Percentiles rank a stretch among this genome's conserved stretches.
phyloP scores from a whole-genome alignment of 2,113 vertebrate genomes.

The Embiotoca jacksoni region DNA sequence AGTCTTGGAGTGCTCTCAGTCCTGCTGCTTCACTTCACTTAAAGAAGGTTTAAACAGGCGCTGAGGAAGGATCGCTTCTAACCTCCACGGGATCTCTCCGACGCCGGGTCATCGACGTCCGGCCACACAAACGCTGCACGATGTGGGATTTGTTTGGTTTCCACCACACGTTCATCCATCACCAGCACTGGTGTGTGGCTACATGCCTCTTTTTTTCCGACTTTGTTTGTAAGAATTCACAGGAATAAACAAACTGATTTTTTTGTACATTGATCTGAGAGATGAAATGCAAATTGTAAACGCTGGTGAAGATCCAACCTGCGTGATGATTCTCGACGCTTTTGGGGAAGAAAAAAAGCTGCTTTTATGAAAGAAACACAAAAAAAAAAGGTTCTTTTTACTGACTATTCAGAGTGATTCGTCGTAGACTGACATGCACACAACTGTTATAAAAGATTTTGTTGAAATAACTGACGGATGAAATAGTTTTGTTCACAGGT shows the following conservation, averaged over 20 bases:
- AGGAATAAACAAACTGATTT: neutral
- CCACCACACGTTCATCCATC: constrained; percentile 20
- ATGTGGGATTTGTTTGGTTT: neutral
- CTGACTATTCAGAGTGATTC: constrained; percentile 28
- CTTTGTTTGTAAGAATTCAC: constrained; percentile 45
- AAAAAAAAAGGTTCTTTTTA: constrained; percentile 57
- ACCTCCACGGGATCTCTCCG: neutral
- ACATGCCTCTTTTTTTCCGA: constrained; percentile 37
- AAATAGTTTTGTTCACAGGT: constrained; percentile 37
- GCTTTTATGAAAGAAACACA: constrained; percentile 48
- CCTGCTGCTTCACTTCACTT: neutral
- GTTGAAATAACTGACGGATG: constrained; percentile 27
- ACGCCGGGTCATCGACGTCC: neutral
- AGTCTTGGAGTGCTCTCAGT: neutral
- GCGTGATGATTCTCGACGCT: constrained; percentile 23
- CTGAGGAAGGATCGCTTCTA: neutral
- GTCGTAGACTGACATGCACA: constrained; percentile 41
- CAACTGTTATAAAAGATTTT: constrained; percentile 57
- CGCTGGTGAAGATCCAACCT: constrained; percentile 24
- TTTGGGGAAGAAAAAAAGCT: constrained; percentile 30
- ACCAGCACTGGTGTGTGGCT: constrained; percentile 18
- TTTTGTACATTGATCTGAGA: constrained; percentile 34
- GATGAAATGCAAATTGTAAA: constrained; percentile 19
- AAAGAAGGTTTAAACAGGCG: neutral
- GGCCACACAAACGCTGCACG: neutral